Evolutionary conservation across 2,797 vertebrate genomes (phyloP).

Genomic region (Hippoglossus hippoglossus): DNA sequence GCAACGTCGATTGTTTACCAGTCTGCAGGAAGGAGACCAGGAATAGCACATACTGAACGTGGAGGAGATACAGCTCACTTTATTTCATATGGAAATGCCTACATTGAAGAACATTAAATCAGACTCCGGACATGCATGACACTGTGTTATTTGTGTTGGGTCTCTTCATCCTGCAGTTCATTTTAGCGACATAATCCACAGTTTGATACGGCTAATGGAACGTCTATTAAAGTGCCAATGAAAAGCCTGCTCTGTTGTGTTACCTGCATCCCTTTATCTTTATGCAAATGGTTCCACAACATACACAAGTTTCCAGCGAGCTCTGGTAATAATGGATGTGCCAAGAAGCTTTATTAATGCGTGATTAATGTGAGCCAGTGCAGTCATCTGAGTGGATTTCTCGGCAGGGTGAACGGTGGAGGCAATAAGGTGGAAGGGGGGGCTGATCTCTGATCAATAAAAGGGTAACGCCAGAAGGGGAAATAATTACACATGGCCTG

Average conservation of each 20-base stretch:
- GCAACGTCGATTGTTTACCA: conserved; percentile 19
- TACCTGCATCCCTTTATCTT: conserved; percentile 18
- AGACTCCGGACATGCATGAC: conserved; percentile 1
- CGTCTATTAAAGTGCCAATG: conserved; percentile 23
- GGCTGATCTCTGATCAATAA: conserved; percentile 63
- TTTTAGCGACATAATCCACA: background rate
- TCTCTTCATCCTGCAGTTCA: conserved; percentile 12
- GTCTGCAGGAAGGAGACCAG: conserved; percentile 15
- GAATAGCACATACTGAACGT: conserved; percentile 18
- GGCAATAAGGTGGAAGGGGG: conserved; percentile 45
- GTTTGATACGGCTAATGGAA: conserved; percentile 25
- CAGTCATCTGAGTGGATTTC: conserved; percentile 45
- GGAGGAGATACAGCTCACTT: conserved; percentile 6
- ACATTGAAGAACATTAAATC: conserved; percentile 55
- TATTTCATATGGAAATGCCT: conserved; percentile 47
- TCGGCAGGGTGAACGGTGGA: conserved; percentile 35
- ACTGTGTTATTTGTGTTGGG: conserved; percentile 1
- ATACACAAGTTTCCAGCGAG: conserved; percentile 27
- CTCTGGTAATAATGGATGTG: conserved; percentile 54
- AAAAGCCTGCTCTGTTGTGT: conserved; percentile 33
- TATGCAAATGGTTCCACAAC: conserved; percentile 31
- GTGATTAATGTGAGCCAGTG: conserved; percentile 53
- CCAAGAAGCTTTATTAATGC: conserved; percentile 53
- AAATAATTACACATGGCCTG: conserved; percentile 63
- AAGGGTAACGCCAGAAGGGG: conserved; percentile 51